phyloP scores from a whole-genome alignment of 2,888 invertebrate species.

The Abscondita cerata region DNA sequence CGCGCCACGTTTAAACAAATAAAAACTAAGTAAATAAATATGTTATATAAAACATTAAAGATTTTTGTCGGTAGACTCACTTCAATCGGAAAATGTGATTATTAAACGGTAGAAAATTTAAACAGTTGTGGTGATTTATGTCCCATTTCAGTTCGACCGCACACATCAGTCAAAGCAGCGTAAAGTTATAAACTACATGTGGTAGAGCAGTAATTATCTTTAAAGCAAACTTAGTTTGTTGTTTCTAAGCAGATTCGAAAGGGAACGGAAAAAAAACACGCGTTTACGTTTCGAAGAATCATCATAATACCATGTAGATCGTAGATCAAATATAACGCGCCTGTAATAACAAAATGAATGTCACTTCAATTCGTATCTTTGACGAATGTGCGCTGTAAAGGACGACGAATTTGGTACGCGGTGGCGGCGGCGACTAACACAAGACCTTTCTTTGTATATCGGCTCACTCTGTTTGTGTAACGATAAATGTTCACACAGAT shows the following conservation, averaged over 20 bases:
- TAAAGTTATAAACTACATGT: constrained; percentile 53
- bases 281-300: constrained; percentile 40
- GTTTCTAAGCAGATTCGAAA: constrained; percentile 54
- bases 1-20: too few species aligned
- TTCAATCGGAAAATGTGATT: constrained; percentile 33
- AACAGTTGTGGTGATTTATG: constrained; percentile 41
- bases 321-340: constrained; percentile 57
- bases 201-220: constrained; percentile 45
- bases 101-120: constrained; percentile 35
- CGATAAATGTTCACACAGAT: constrained; percentile 54
- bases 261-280: constrained; percentile 48
- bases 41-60: constrained; percentile 2
- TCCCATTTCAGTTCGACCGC: constrained; percentile 40
- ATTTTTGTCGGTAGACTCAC: constrained; percentile 13
- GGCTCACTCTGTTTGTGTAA: constrained; percentile 46
- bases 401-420: background rate
- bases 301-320: constrained; percentile 45
- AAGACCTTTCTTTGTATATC: constrained; percentile 39
- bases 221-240: constrained; percentile 52
- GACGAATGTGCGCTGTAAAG: constrained; percentile 45
- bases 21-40: background rate
- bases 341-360: constrained; percentile 59
- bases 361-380: constrained; percentile 54
- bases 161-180: constrained; percentile 45
- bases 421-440: constrained; percentile 2